Conservation (phyloP, 2,888 invertebrate genomes). For the Thelaira solivaga region DNA sequence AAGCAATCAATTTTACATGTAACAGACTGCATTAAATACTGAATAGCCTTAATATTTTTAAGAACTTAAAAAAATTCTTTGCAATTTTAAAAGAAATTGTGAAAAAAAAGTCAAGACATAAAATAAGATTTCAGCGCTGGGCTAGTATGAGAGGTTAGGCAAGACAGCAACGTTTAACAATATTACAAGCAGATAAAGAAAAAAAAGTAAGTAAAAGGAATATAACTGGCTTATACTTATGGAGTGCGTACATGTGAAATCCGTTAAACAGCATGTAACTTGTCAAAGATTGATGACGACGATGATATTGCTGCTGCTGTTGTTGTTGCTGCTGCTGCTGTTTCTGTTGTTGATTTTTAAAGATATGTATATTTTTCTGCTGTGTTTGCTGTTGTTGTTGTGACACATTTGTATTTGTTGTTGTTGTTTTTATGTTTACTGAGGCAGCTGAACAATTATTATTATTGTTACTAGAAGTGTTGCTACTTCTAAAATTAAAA, state of each 20-base stretch:
- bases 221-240: slow-evolving; percentile 37
- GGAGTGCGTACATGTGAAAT: slow-evolving; percentile 58
- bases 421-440: slow-evolving; percentile 23
- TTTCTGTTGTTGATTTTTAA: slow-evolving; percentile 33
- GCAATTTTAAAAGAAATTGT: too few species aligned
- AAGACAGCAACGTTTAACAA: background rate
- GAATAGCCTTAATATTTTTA: too few species aligned
- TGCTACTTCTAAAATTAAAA: slow-evolving; percentile 4
- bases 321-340: background rate
- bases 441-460: slow-evolving; percentile 20
- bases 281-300: slow-evolving; percentile 50
- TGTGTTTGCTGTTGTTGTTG: background rate
- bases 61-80: too few species aligned
- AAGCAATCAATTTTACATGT: too few species aligned
- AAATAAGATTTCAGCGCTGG: too few species aligned
- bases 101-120: too few species aligned
- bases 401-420: slow-evolving; percentile 33
- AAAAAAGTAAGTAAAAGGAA: background rate
- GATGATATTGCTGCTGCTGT: slow-evolving; percentile 31
- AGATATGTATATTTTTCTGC: slow-evolving; percentile 16
- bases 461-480: background rate
- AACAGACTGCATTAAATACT: too few species aligned
- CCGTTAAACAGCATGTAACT: slow-evolving; percentile 56
- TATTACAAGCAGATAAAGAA: slow-evolving; percentile 14
- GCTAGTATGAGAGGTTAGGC: background rate